Percentiles rank a stretch among this genome's conserved stretches.
phyloP scores from a whole-genome alignment of 2,888 invertebrate species.

The Drosophila anomelani region DNA sequence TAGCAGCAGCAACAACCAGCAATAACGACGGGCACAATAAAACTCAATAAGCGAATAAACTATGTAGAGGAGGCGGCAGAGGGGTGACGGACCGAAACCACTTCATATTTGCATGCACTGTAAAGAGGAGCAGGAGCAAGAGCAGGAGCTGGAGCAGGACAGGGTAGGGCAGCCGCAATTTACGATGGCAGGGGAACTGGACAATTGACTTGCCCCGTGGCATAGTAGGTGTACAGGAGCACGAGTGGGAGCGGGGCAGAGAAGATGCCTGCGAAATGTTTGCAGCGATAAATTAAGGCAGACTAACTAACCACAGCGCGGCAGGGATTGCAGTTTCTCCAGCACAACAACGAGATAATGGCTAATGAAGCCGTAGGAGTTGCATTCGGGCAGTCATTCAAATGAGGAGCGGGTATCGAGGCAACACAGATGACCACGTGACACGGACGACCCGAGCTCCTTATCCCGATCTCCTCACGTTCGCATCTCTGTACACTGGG shows the following conservation, averaged over 20 bases:
- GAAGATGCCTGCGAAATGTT: constrained; percentile 47
- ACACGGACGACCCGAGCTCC: constrained; percentile 16
- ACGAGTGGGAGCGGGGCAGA: constrained; percentile 5
- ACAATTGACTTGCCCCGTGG: constrained; percentile 78
- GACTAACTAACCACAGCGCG: constrained; percentile 68
- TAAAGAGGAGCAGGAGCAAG: constrained; percentile 24
- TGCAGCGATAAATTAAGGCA: constrained; percentile 73
- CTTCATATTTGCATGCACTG: constrained; percentile 64
- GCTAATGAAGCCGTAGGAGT: constrained; percentile 79
- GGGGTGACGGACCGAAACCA: neutral
- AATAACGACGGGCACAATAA: constrained; percentile 68
- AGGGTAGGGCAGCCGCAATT: constrained; percentile 34
- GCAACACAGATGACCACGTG: constrained; percentile 28
- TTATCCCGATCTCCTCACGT: constrained; percentile 38
- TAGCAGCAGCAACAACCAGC: constrained; percentile 19
- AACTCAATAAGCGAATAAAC: constrained; percentile 72
- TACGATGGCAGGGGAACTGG: constrained; percentile 54
- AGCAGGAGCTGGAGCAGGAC: neutral
- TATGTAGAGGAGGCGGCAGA: constrained; percentile 35
- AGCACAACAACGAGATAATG: constrained; percentile 65
- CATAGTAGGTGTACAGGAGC: constrained; percentile 52
- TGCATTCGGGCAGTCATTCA: constrained; percentile 17
- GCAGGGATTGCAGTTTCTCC: constrained; percentile 10
- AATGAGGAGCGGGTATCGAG: constrained; percentile 28
- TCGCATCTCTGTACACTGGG: constrained; percentile 21